Conservation (phyloP, 2,888 invertebrate genomes). For the Acleris sparsana region DNA sequence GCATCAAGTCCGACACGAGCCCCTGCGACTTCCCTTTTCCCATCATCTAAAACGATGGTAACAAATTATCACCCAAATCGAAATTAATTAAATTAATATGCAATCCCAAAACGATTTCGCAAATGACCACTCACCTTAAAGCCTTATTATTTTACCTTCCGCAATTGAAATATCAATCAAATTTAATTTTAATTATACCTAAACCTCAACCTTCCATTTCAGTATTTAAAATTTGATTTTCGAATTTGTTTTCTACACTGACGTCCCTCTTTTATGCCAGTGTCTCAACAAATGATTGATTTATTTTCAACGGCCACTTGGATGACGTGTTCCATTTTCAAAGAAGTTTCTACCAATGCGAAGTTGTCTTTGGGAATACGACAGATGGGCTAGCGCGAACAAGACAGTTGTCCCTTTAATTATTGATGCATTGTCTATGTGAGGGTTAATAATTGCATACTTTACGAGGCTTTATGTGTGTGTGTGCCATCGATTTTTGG, state of each 20-base stretch:
- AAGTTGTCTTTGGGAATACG: slow-evolving; percentile 52
- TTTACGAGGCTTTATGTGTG: slow-evolving; percentile 29
- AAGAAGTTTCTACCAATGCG: slow-evolving; percentile 57
- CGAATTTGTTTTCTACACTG: slow-evolving; percentile 31
- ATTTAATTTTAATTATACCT: slow-evolving; percentile 8
- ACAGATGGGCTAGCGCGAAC: slow-evolving; percentile 54
- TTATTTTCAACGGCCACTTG: slow-evolving; percentile 60
- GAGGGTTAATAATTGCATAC: slow-evolving; percentile 42
- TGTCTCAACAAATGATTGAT: slow-evolving; percentile 60
- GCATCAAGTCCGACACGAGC: slow-evolving; percentile 92
- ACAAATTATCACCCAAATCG: background rate
- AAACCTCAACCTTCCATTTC: slow-evolving; percentile 15
- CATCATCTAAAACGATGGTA: slow-evolving; percentile 69
- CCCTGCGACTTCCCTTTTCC: slow-evolving; percentile 80
- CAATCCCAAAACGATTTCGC: slow-evolving; percentile 14
- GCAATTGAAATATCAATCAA: slow-evolving; percentile 20
- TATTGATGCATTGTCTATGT: slow-evolving; percentile 56
- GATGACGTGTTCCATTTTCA: slow-evolving; percentile 70
- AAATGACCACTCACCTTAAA: slow-evolving; percentile 28
- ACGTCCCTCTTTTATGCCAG: slow-evolving; percentile 51
- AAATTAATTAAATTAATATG: slow-evolving; percentile 10
- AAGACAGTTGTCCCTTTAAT: slow-evolving; percentile 65
- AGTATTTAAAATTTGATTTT: slow-evolving; percentile 1
- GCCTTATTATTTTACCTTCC: slow-evolving; percentile 14
- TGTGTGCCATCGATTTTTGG: slow-evolving; percentile 45